phyloP scores from a whole-genome alignment of 53 echinoderm and acorn worm species.

The Paelopatides confundens region DNA sequence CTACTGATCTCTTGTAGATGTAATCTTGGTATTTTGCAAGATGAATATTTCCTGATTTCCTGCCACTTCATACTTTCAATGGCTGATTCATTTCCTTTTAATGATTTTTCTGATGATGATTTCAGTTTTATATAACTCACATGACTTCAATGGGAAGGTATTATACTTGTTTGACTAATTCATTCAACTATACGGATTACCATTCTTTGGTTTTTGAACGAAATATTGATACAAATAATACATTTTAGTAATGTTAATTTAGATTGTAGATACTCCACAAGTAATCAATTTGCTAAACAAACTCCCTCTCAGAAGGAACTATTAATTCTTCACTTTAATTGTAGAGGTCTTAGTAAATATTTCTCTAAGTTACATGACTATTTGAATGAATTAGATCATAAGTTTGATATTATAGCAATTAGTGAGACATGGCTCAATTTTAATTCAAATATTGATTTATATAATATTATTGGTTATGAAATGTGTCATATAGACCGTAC shows the following conservation, averaged over 20 bases:
- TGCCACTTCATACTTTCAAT: not conserved
- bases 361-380: not conserved
- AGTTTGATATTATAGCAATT: not conserved
- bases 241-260: not conserved
- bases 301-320: not conserved
- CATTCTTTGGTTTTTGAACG: constrained; percentile 1
- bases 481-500: not conserved
- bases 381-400: not conserved
- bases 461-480: constrained; percentile 7
- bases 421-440: constrained; percentile 33
- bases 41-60: not conserved
- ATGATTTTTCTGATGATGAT: not conserved
- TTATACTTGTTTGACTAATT: not conserved
- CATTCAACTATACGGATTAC: constrained; percentile 18
- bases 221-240: not conserved
- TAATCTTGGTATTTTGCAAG: not conserved
- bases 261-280: constrained; percentile 13
- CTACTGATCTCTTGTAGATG: not conserved
- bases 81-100: not conserved
- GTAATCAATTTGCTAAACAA: not conserved
- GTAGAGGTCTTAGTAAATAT: too few relatives aligned
- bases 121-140: not conserved
- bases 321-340: not conserved
- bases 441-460: constrained; percentile 7
- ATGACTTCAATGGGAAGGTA: not conserved